Conservation (phyloP, 2,797 vertebrate species). For the Antennarius maculatus region DNA sequence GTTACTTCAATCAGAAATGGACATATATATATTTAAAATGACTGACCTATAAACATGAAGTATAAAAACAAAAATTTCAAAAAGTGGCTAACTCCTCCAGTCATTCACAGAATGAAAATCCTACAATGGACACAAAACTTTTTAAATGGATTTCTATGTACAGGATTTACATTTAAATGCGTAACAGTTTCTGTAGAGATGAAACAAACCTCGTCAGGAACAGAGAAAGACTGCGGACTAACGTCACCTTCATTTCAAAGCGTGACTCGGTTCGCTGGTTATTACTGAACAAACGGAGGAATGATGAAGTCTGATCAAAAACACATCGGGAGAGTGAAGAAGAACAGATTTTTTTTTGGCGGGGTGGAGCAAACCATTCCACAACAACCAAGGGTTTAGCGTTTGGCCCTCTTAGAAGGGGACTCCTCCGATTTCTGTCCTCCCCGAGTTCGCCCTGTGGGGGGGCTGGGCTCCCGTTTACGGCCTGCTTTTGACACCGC, state of each 20-base stretch:
- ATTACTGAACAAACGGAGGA: slow-evolving; percentile 57
- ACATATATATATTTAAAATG: background rate
- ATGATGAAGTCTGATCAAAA: slow-evolving; percentile 72
- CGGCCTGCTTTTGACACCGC: slow-evolving; percentile 81
- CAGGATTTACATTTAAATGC: slow-evolving; percentile 9
- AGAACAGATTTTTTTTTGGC: slow-evolving; percentile 42
- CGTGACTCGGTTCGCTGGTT: slow-evolving; percentile 32
- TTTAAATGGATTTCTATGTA: slow-evolving; percentile 23
- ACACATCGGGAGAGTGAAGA: slow-evolving; percentile 61
- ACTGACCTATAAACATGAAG: background rate
- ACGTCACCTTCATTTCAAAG: slow-evolving; percentile 49
- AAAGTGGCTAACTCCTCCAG: slow-evolving; percentile 38
- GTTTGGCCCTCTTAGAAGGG: slow-evolving; percentile 89
- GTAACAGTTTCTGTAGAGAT: slow-evolving; percentile 7
- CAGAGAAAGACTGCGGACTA: slow-evolving; percentile 11
- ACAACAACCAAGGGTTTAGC: slow-evolving; percentile 69
- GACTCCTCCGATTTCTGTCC: slow-evolving; percentile 88
- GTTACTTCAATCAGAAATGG: slow-evolving; percentile 10
- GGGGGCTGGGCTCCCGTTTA: slow-evolving; percentile 89
- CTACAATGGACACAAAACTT: slow-evolving; percentile 26
- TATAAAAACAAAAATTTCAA: slow-evolving; percentile 34
- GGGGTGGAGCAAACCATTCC: too few species aligned
- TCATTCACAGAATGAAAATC: slow-evolving; percentile 86
- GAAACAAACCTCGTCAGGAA: slow-evolving; percentile 1
- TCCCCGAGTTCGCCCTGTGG: slow-evolving; percentile 84